These are phyloP conservation scores for Ischnus inquisitorius DNA, from an alignment of 2,888 invertebrate species.

Conservation along the genomic window DNA sequence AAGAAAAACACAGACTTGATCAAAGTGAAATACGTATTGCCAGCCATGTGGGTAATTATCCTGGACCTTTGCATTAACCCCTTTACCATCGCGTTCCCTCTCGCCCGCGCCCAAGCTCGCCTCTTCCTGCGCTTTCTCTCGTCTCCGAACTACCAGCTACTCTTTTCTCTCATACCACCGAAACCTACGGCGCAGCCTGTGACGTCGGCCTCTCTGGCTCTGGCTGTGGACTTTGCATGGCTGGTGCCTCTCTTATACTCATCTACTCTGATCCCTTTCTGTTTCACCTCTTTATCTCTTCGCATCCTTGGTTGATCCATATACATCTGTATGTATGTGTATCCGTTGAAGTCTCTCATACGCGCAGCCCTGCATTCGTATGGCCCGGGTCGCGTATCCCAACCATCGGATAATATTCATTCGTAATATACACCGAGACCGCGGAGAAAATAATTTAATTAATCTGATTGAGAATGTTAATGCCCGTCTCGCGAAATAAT, in stretches of 20 bases:
- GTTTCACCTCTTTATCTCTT: constrained; percentile 58
- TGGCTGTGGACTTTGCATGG: constrained; percentile 42
- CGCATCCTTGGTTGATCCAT: constrained; percentile 54
- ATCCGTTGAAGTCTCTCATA: constrained; percentile 17
- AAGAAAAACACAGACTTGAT: constrained; percentile 85
- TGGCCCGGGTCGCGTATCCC: constrained; percentile 35
- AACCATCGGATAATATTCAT: constrained; percentile 53
- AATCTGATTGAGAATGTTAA: constrained; percentile 84
- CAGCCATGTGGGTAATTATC: constrained; percentile 85
- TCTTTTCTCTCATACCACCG: constrained; percentile 65
- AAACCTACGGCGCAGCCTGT: constrained; percentile 66
- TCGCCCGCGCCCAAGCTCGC: constrained; percentile 59
- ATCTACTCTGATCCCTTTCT: constrained; percentile 56
- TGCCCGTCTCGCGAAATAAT: constrained; percentile 81
- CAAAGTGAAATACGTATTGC: constrained; percentile 85
- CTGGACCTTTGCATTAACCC: constrained; percentile 84
- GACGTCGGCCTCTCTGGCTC: constrained; percentile 51
- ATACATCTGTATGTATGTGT: constrained; percentile 19
- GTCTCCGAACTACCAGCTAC: constrained; percentile 62
- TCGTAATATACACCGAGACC: constrained; percentile 36
- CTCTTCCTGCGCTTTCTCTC: constrained; percentile 58
- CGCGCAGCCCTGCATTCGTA: background rate
- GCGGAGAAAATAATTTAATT: constrained; percentile 81
- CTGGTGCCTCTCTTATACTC: constrained; percentile 59
- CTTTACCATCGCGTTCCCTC: constrained; percentile 71